Conservation (phyloP, 2,888 invertebrate genomes). For the Hirtodrosophila alboralis region DNA sequence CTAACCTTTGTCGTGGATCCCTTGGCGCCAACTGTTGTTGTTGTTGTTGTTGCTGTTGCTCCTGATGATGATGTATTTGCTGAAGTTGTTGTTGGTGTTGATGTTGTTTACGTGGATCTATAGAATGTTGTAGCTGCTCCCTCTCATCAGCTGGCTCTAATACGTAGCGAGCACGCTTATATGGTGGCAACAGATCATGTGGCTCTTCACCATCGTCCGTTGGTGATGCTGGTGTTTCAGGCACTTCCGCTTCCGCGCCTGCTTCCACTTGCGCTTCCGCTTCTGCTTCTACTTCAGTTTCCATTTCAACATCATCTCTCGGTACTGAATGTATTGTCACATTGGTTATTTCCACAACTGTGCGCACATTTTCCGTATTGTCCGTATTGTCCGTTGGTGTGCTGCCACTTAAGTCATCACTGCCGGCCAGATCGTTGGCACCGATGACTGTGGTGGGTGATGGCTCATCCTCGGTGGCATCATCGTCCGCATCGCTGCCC, state of each 20-base stretch:
- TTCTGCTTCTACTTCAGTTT: not conserved
- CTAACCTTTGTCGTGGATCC: conserved; percentile 46
- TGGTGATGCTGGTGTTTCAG: conserved; percentile 60
- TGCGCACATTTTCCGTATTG: no score
- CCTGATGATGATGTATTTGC: not conserved
- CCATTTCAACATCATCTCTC: not conserved
- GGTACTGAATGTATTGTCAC: no score
- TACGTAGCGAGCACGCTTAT: conserved; percentile 13
- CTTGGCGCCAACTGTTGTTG: conserved; percentile 26
- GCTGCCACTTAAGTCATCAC: conserved; percentile 9
- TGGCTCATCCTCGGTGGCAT: conserved; percentile 38
- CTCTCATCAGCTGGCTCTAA: conserved; percentile 1
- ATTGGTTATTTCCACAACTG: no score
- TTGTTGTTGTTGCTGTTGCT: not conserved
- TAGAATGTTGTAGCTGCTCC: no score
- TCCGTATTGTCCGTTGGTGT: not conserved
- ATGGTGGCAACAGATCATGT: conserved; percentile 11
- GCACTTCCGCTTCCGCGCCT: conserved; percentile 22
- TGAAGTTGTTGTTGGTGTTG: not conserved
- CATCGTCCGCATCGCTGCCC: conserved; percentile 15
- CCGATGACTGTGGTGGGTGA: conserved; percentile 57
- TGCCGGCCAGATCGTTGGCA: conserved; percentile 21
- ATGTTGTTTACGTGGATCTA: conserved; percentile 1
- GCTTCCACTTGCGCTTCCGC: not conserved
- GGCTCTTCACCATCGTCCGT: conserved; percentile 47